Base-by-base conservation (phyloP, 2,797 vertebrate genomes). In the Aythya fuligula region DNA sequence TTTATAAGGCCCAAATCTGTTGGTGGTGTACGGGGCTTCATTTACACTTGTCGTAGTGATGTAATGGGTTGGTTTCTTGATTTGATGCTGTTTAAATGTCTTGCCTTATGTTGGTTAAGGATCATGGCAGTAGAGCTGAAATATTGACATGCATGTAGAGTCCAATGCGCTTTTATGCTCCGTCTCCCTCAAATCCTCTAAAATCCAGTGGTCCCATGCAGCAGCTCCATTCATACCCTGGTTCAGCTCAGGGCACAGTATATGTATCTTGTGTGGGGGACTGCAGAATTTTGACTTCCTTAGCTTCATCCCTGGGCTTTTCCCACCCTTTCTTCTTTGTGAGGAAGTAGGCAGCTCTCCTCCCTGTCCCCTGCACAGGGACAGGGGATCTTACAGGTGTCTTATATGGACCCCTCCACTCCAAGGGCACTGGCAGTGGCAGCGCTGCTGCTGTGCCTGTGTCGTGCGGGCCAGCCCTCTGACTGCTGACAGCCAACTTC, bases 401-500 rank as follows among this genome's bases (percentile, higher is more conserved):
- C 32, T 64, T 6, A 0, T 30, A 22, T 1, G 2, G 20, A 25
- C 36, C 11, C 28, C 8, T 7, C 79, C 6, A 0, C 43, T 75
- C 72, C 15, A 13, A 32, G 74, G 45, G 38, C 6, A 1, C 41
- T 34, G 61, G 38, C 74, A 57, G 80, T 17, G 27, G 39, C 3
- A 0, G 6, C 0, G 1, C 41, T 45, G 57, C 81, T 51, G 83
- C 89, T 32, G 47, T 21, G 58, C 57, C 54, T 81, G 65, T 2
- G 0, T 24, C 34, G 66, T 36, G 70, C 9, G 0, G 85, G 36
- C 74, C 78, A 8, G 62, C 25, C 45, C 62, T 56, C 41, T 19
- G 45, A 24, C 3, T 73, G 90, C 94, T 96, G 94, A 64, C 85
- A 87, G 60, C 53, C 4, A 65, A 0, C 93, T 87, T 82, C 85